Conservation (phyloP, 2,888 invertebrate species). For the Caenorhabditis japonica region DNA sequence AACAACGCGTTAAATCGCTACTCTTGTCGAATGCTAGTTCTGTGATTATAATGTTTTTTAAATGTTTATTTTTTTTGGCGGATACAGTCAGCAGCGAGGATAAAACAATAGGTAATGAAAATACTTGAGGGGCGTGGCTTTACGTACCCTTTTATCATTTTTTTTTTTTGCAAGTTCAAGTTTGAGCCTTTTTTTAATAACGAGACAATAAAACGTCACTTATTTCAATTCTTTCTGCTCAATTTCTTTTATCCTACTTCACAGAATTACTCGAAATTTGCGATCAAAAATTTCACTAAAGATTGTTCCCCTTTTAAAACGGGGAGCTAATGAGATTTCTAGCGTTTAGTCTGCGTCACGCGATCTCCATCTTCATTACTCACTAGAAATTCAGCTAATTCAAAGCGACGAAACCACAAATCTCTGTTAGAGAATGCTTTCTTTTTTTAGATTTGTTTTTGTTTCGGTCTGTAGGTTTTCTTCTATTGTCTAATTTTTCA, state of each 20-base stretch:
- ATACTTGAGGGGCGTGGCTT: no score
- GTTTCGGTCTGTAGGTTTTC: not conserved
- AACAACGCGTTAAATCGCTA: no score
- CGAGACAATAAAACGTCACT: not conserved
- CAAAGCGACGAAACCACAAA: slow-evolving; percentile 14
- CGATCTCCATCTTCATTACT: slow-evolving; percentile 21
- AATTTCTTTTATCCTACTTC: no score
- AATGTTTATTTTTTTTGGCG: no score
- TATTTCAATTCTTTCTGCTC: not conserved
- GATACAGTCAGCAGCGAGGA: no score
- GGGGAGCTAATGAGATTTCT: slow-evolving; percentile 36
- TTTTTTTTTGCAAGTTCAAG: no score
- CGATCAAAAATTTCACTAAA: slow-evolving; percentile 4
- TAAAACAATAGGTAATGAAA: no score
- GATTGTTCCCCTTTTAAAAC: slow-evolving; percentile 9
- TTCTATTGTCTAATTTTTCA: no score
- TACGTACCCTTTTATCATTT: no score
- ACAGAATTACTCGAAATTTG: not conserved
- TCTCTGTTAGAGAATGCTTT: slow-evolving; percentile 11
- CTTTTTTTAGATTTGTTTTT: slow-evolving; percentile 11
- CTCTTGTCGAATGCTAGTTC: no score
- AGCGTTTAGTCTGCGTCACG: slow-evolving; percentile 26
- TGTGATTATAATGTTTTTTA: no score
- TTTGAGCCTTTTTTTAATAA: no score
- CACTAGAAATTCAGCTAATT: slow-evolving; percentile 19